These are phyloP conservation scores for Picathartes gymnocephalus DNA, from an alignment of 2,113 vertebrate genomes.

Conservation along the genomic window DNA sequence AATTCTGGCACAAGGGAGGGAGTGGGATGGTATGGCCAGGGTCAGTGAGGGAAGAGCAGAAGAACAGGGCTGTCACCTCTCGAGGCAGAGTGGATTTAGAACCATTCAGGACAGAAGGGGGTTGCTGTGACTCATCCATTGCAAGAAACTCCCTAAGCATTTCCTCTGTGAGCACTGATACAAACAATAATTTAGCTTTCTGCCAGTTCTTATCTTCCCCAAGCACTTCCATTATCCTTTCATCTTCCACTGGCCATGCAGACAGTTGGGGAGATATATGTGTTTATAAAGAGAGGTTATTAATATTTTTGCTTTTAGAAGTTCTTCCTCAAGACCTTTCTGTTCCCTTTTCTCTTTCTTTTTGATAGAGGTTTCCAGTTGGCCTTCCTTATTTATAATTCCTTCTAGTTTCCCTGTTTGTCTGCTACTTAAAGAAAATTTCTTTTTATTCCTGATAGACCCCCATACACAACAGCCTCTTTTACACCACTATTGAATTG, in stretches of 20 bases:
- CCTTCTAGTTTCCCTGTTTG: background rate
- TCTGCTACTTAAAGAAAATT: background rate
- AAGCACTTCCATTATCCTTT: constrained; percentile 20
- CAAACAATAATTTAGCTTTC: background rate
- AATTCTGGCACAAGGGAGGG: background rate
- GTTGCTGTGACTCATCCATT: background rate
- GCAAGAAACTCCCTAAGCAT: background rate
- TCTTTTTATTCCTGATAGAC: background rate
- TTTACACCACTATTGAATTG: background rate
- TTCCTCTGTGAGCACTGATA: background rate
- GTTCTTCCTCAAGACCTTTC: background rate
- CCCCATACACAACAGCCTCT: background rate
- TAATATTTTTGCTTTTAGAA: background rate
- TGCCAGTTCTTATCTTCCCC: background rate
- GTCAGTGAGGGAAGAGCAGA: background rate
- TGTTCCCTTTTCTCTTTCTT: background rate
- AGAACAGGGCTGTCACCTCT: background rate
- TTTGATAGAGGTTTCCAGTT: background rate
- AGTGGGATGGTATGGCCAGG: background rate
- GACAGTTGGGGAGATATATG: background rate
- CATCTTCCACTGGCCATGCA: constrained; percentile 20
- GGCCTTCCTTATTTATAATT: background rate
- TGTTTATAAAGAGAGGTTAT: background rate
- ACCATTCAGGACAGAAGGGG: background rate
- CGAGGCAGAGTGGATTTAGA: background rate